Base-by-base conservation (phyloP, 2,888 invertebrate species). In the Thereva nobilitata region DNA sequence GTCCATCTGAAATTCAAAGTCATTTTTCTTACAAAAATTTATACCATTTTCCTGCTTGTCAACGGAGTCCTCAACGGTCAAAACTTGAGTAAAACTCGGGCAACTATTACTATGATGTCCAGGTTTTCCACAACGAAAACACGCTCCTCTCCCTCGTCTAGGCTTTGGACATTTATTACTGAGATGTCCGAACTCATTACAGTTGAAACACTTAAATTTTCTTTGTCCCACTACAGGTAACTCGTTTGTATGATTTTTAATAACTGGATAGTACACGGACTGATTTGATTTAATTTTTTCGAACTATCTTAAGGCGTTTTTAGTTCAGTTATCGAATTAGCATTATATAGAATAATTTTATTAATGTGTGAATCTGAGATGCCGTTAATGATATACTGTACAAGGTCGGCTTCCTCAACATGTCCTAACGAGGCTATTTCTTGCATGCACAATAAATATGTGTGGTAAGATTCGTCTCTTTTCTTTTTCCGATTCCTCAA, bases 401-500 rank as follows among this genome's bases (percentile, higher is more conserved):
- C 45, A n/a, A 49, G 45, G 37, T 59, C 38, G 7, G 10, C 6
- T 4, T 59, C 49, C 10, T 47, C 38, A 12, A 47, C 47, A 6
- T 47, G n/a, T 1, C 37, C 38, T 10, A 35, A 45, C 8, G 38
- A 59, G 4, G 38, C 37, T 41, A 52, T 61, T 50, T 61, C 61
- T 49, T 50, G 41, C 50, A 61, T 61, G 9, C 23, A 38, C 3
- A 61, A 42, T 40, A 61, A 40, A 41, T 61, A 61, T 34, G 38
- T 12, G 9, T 23, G 50, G 5, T 3, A 41, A n/a, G 50, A 47
- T n/a, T 61, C 50, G 7, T 50, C 50, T n/a, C 12, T 50, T 23
- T 61, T 61, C 35, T 50, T 61, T 50, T 50, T 61, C n/a, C 61
- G 49, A 40, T 6, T 61, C 40, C 50, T n/a, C 37, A 61, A 47